Conservation (phyloP, 2,113 vertebrate genomes). For the Eurystomus gularis region DNA sequence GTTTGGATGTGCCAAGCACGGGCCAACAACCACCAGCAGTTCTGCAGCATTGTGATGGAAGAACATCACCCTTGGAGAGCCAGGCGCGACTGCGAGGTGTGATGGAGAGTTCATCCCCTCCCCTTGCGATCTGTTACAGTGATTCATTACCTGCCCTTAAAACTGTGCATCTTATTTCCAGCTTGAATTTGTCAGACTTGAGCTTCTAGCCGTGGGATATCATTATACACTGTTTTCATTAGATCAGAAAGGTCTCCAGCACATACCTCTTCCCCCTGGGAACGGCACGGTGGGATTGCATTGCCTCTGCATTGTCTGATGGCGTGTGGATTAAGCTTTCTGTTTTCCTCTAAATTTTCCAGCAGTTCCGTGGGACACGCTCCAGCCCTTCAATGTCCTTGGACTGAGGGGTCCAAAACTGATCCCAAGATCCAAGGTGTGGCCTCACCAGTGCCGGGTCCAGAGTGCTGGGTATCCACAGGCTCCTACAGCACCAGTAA, state of each 20-base stretch:
- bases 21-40: accelerated
- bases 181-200: not conserved
- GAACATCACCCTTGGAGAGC: accelerated
- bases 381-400: no score
- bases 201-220: not conserved
- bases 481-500: not conserved
- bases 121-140: not conserved
- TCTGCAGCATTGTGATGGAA: not conserved
- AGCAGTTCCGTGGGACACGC: not conserved
- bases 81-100: accelerated
- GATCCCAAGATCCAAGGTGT: no score
- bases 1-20: not conserved
- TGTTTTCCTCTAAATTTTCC: not conserved
- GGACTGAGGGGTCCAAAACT: no score
- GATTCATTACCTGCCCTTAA: not conserved
- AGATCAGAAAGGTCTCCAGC: not conserved
- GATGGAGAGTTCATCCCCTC: not conserved
- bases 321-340: not conserved
- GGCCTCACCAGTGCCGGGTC: no score
- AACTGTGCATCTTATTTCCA: not conserved
- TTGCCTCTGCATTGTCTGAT: not conserved
- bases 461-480: not conserved
- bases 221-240: not conserved
- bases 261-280: not conserved
- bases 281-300: accelerated